Evolutionary conservation across 2,888 invertebrate species (phyloP).

Genomic region (Sipunculus nudus): DNA sequence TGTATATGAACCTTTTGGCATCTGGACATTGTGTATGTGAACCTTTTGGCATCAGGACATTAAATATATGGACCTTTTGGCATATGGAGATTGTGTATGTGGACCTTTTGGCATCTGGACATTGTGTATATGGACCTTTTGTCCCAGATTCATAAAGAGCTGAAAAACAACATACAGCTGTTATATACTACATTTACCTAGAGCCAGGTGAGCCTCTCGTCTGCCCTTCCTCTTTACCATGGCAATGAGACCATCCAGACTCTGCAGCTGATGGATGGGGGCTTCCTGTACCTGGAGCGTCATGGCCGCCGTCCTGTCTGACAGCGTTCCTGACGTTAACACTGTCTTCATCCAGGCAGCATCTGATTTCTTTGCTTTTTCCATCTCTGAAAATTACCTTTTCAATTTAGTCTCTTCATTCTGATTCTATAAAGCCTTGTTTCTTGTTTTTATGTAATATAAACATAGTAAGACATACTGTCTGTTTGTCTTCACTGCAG

Average conservation of each 20-base stretch:
- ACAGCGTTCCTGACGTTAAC: slow-evolving; percentile 81
- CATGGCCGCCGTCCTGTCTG: slow-evolving; percentile 87
- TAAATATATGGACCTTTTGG: too few relatives aligned
- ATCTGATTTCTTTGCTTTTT: slow-evolving; percentile 55
- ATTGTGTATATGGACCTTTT: too few relatives aligned
- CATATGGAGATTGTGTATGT: too few relatives aligned
- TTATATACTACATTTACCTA: slow-evolving; percentile 68
- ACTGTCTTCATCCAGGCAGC: slow-evolving; percentile 69
- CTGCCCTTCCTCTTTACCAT: slow-evolving; percentile 83
- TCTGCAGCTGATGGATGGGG: slow-evolving; percentile 80
- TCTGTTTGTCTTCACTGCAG: too few relatives aligned
- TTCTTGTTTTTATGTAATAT: background rate
- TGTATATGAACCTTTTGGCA: too few relatives aligned
- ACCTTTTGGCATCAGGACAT: too few relatives aligned
- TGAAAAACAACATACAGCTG: background rate
- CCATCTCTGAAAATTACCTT: slow-evolving; percentile 66
- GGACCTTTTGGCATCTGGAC: too few relatives aligned
- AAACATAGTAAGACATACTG: background rate
- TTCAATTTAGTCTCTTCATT: background rate
- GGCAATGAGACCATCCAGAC: slow-evolving; percentile 77
- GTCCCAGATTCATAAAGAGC: too few relatives aligned
- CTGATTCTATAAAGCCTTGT: too few relatives aligned
- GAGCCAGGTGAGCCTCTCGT: slow-evolving; percentile 70
- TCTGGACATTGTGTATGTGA: too few relatives aligned
- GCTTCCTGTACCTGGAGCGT: slow-evolving; percentile 83